A percentile compares a stretch with the other conserved stretches of the same genome.
Conservation (phyloP, 1,140 invertebrate genomes). For the Wiebesia pumilae region DNA sequence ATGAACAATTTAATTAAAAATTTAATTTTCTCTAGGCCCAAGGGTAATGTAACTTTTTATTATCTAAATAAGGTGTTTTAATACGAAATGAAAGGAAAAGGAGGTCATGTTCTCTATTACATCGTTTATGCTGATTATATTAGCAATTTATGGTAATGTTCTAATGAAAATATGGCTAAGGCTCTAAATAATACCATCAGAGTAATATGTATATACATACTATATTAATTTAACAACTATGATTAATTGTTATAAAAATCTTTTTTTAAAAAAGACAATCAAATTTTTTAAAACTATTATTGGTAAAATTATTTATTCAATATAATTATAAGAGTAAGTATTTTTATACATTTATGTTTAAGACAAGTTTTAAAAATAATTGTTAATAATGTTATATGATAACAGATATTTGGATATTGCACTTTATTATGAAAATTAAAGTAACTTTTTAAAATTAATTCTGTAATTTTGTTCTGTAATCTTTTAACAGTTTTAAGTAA, state of each 20-base stretch:
- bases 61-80: background rate
- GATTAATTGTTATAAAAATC: background rate
- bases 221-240: background rate
- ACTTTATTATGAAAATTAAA: too few relatives aligned
- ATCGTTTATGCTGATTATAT: conserved; percentile 10
- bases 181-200: background rate
- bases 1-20: background rate
- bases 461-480: too few relatives aligned
- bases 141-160: conserved; percentile 16
- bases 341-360: too few relatives aligned
- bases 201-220: background rate
- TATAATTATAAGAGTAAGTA: too few relatives aligned
- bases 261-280: too few relatives aligned
- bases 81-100: background rate
- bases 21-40: background rate
- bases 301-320: too few relatives aligned
- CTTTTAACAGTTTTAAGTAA: too few relatives aligned
- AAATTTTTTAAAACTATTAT: too few relatives aligned
- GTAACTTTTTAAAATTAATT: too few relatives aligned
- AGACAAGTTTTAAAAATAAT: too few relatives aligned
- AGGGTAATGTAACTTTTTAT: background rate
- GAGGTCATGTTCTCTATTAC: background rate
- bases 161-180: conserved; percentile 4
- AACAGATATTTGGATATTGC: too few relatives aligned
- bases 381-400: too few relatives aligned